phyloP scores from a whole-genome alignment of 1,140 invertebrate species.

The Lepidostoma basale region DNA sequence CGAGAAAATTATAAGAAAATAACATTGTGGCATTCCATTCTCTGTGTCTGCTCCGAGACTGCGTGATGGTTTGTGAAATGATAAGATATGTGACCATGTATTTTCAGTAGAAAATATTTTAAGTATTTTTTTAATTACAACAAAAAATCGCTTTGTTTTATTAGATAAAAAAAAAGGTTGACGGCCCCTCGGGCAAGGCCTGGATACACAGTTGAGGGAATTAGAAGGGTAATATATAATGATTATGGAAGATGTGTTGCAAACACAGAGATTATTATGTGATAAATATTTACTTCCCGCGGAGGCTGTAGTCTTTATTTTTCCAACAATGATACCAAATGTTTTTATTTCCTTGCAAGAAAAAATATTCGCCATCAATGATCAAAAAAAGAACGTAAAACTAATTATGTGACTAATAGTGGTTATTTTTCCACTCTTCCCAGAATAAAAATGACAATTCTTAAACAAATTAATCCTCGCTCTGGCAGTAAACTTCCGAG shows the following conservation, averaged over 20 bases:
- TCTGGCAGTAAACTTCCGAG: slow-evolving; percentile 17
- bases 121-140: slow-evolving; percentile 33
- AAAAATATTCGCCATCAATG: too few species aligned
- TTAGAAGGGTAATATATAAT: slow-evolving; percentile 44
- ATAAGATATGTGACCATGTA: too few species aligned
- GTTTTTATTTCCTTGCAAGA: too few species aligned
- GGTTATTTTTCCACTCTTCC: too few species aligned
- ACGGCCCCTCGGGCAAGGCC: not conserved
- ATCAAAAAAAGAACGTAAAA: too few species aligned
- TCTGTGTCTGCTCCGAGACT: too few species aligned
- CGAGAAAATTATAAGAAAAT: too few species aligned
- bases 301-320: not conserved
- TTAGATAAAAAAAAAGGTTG: not conserved
- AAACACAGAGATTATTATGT: slow-evolving; percentile 45
- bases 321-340: not conserved
- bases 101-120: not conserved
- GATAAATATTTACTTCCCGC: slow-evolving; percentile 42
- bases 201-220: slow-evolving; percentile 24
- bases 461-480: slow-evolving; percentile 24
- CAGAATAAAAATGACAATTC: slow-evolving; percentile 4
- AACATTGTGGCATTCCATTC: too few species aligned
- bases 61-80: too few species aligned
- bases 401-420: too few species aligned
- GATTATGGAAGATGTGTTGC: slow-evolving; percentile 45
- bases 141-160: slow-evolving; percentile 9